These are phyloP conservation scores for Sylvicapra grimmia DNA, from an alignment of 2,113 vertebrate genomes.

Conservation along the genomic window DNA sequence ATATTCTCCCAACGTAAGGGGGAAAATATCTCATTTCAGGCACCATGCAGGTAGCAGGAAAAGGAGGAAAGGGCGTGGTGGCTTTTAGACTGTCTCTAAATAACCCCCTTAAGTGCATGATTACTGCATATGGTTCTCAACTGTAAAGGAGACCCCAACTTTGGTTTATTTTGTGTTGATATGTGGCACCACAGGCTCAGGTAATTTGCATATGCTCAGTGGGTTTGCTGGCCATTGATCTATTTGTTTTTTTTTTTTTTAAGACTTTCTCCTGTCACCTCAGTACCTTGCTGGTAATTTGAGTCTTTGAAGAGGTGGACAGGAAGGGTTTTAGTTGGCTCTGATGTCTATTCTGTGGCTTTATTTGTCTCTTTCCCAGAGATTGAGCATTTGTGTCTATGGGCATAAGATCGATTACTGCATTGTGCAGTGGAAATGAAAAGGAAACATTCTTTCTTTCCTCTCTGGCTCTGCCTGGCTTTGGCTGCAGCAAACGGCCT, in stretches of 20 bases:
- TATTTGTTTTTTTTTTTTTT: neutral
- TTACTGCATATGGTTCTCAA: neutral
- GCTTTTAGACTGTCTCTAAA: neutral
- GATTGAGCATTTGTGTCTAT: constrained; percentile 32
- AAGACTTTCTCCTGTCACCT: neutral
- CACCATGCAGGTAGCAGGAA: neutral
- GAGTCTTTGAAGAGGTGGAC: constrained; percentile 53
- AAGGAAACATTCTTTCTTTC: constrained; percentile 42
- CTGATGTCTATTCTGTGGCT: constrained; percentile 37
- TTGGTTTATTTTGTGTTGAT: neutral
- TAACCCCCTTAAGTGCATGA: too few relatives aligned
- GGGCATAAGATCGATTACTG: constrained; percentile 11
- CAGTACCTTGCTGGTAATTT: constrained; percentile 20
- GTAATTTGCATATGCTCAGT: neutral
- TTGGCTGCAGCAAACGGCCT: constrained; percentile 25
- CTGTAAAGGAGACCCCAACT: neutral
- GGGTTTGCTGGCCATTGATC: neutral
- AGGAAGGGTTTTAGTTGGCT: constrained; percentile 6
- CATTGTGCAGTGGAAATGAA: constrained; percentile 50
- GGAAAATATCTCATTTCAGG: neutral
- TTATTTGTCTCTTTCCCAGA: constrained; percentile 24
- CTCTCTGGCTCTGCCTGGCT: neutral
- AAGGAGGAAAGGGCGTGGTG: neutral
- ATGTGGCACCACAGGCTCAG: neutral
- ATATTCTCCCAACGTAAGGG: neutral